A percentile compares a stretch with the other conserved stretches of the same genome.
Conservation (phyloP, 2,888 invertebrate species). For the Leptinotarsa peninsularis region DNA sequence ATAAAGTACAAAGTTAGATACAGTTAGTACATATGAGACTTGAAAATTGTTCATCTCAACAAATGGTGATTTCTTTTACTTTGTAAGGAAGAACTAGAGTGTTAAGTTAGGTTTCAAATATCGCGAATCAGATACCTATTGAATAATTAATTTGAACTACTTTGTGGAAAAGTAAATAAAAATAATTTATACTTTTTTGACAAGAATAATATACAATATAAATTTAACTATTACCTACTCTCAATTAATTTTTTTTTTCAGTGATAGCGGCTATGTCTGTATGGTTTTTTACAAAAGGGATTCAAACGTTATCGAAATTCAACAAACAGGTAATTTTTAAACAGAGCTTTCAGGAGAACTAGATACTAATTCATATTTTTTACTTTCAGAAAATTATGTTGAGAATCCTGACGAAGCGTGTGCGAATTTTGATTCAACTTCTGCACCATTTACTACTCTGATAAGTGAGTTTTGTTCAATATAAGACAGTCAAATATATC, state of each 20-base stretch:
- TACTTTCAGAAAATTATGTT: conserved; percentile 61
- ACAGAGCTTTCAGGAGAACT: background rate
- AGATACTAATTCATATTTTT: background rate
- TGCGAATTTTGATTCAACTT: conserved; percentile 68
- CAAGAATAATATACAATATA: background rate
- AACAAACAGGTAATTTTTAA: conserved; percentile 67
- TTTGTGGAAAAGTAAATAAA: too few relatives aligned
- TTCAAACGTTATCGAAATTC: conserved; percentile 79
- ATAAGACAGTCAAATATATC: background rate
- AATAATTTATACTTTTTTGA: background rate
- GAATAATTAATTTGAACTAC: too few relatives aligned
- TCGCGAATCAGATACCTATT: too few relatives aligned
- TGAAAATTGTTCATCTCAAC: too few relatives aligned
- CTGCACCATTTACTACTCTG: conserved; percentile 73
- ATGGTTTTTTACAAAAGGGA: conserved; percentile 80
- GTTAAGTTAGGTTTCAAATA: too few relatives aligned
- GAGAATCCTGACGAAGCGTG: conserved; percentile 78
- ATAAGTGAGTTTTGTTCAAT: conserved; percentile 71
- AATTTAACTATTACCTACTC: too few relatives aligned
- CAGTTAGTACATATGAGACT: too few relatives aligned
- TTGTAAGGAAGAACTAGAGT: too few relatives aligned
- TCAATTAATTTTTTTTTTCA: conserved; percentile 63
- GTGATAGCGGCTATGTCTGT: conserved; percentile 84
- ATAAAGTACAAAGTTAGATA: background rate
- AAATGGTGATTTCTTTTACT: too few relatives aligned